phyloP scores from a whole-genome alignment of 2,888 invertebrate species.

The Marronus borbonicus region DNA sequence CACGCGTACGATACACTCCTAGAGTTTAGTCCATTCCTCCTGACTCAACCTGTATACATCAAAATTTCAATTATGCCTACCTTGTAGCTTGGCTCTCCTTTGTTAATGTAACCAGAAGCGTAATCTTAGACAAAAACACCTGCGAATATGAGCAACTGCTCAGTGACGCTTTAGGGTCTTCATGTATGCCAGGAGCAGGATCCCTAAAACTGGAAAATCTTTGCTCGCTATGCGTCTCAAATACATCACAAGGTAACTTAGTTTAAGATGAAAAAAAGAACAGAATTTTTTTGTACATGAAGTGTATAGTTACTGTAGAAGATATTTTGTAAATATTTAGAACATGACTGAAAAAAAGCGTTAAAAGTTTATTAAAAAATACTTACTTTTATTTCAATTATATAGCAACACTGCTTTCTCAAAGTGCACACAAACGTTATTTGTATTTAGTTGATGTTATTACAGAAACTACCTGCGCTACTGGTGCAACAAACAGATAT shows the following conservation, averaged over 20 bases:
- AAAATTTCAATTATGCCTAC: slow-evolving; percentile 24
- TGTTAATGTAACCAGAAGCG: slow-evolving; percentile 72
- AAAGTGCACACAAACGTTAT: no score
- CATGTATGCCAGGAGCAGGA: slow-evolving; percentile 77
- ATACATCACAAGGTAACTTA: slow-evolving; percentile 8
- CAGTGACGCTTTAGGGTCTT: slow-evolving; percentile 73
- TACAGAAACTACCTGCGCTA: slow-evolving; percentile 70
- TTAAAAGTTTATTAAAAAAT: no score
- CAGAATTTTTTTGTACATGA: no score
- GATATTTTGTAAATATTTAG: no score
- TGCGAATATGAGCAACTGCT: slow-evolving; percentile 76
- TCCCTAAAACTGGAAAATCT: slow-evolving; percentile 61
- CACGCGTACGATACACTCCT: no score
- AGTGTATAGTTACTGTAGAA: no score
- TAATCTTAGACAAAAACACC: slow-evolving; percentile 69
- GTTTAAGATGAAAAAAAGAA: background rate
- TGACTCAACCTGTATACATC: background rate
- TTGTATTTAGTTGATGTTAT: slow-evolving; percentile 33
- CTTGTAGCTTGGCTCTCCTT: slow-evolving; percentile 76
- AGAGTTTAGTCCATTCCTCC: no score
- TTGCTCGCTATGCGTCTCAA: slow-evolving; percentile 57
- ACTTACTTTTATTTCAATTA: no score
- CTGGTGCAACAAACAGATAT: slow-evolving; percentile 72
- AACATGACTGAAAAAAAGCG: no score
- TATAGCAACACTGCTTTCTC: no score